A percentile compares a stretch with the other conserved stretches of the same genome.
Conservation (phyloP, 2,797 vertebrate species). For the Chrysocyon brachyurus region DNA sequence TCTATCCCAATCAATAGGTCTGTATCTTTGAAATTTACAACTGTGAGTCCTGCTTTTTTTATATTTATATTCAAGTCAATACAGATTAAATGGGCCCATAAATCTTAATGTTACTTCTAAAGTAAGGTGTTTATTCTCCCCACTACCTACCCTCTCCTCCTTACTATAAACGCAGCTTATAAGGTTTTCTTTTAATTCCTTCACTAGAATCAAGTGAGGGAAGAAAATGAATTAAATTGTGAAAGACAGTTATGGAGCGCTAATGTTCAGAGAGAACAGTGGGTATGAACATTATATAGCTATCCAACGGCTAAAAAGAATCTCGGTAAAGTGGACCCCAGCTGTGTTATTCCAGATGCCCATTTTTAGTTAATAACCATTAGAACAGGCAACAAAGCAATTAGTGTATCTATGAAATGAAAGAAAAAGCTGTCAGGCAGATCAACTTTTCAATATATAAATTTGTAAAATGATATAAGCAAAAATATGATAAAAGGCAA, state of each 20-base stretch:
- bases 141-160: background rate
- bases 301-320: constrained; percentile 48
- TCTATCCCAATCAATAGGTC: constrained; percentile 2
- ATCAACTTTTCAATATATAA: background rate
- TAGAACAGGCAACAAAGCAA: constrained; percentile 62
- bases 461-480: background rate
- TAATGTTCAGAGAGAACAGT: constrained; percentile 66
- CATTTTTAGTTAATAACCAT: constrained; percentile 60
- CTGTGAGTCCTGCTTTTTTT: background rate
- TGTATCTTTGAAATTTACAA: constrained; percentile 50
- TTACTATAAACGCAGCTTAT: background rate
- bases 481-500: background rate
- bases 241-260: constrained; percentile 34
- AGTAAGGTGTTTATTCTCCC: background rate
- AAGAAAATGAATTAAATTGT: constrained; percentile 10
- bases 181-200: background rate
- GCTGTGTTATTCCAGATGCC: constrained; percentile 50
- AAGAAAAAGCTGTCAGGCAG: background rate
- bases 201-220: background rate
- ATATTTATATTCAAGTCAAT: constrained; percentile 37
- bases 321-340: constrained; percentile 36
- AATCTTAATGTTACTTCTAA: background rate
- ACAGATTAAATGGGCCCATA: background rate
- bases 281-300: constrained; percentile 4
- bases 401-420: constrained; percentile 14